Evolutionary conservation across 30 jellyfish, hydroid and myxozoan species (phyloP).

Genomic region (Aurelia aurita complex sp. Pacific): DNA sequence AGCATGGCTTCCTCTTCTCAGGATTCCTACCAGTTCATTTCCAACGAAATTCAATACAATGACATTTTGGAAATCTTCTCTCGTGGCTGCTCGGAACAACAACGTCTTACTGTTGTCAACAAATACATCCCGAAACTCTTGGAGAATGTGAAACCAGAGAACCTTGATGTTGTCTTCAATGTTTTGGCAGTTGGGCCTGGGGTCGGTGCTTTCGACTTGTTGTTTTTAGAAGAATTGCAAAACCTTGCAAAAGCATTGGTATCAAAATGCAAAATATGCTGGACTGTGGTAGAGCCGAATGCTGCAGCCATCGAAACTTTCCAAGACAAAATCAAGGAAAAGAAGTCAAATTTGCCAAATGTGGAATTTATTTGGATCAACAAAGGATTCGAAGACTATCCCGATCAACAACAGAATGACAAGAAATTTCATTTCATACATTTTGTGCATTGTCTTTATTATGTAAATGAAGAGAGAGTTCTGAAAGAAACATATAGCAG

Average conservation of each 20-base stretch:
- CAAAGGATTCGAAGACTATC: slow-evolving; percentile 1
- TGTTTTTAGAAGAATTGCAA: neutral
- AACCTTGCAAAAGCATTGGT: neutral
- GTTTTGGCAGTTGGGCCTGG: slow-evolving; percentile 25
- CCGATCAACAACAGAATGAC: neutral
- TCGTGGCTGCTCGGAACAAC: slow-evolving; percentile 20
- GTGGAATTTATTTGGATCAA: slow-evolving; percentile 21
- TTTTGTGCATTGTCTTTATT: neutral
- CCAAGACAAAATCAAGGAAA: neutral
- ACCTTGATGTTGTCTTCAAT: neutral
- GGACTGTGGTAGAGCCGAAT: slow-evolving; percentile 24
- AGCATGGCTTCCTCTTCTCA: neutral
- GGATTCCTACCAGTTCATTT: neutral
- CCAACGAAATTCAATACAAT: neutral
- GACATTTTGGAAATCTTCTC: neutral
- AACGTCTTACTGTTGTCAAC: neutral
- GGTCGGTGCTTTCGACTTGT: neutral
- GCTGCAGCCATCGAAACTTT: slow-evolving; percentile 1
- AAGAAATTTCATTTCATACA: slow-evolving; percentile 6
- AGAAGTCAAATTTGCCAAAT: neutral
- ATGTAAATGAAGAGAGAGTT: neutral
- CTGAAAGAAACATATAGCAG: neutral
- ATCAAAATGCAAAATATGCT: neutral
- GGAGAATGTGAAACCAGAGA: neutral
- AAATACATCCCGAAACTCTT: neutral